Evolutionary conservation across 92 coral and sea anemone species (phyloP), one percentile per base, ranked within the genome.

Genomic region (Epizoanthus stellaris): DNA sequence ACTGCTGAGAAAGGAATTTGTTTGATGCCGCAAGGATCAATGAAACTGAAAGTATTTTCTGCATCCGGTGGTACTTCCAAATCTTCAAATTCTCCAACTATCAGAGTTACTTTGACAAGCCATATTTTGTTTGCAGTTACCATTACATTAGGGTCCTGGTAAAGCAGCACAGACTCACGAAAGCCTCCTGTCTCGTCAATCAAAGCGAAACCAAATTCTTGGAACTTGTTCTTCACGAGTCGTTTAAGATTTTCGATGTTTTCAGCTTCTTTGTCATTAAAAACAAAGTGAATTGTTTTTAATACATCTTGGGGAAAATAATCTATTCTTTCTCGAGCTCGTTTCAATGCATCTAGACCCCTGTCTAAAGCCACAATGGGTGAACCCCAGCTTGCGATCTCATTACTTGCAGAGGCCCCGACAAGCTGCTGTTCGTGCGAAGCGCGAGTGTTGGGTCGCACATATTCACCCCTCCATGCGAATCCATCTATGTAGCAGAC

Each of bases 391-490:
- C 19, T 57, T 4, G 16, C 42, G 15, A 56, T 57, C 11, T 56
- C 53, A 43, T 7, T 43, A 7, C 49, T 43, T 43, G 49, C 49
- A 2, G 49, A 43, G 49, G 5, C 49, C 49, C 49, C 49, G 49
- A 43, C 49, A 45, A 10, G 52, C 52, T 45, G 52, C 15, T 52
- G 77, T 6, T 21, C 61, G 19, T 6, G 34, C 7, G 39, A 3
- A 45, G 11, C 12, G 9, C 34, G 11, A 4, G 16, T 0, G 0
- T 15, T 23, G 1, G 30, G 5, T 1, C 11, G 1, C 10, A 13
- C 81, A 13, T 76, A 76, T 15, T 76, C 68, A 0, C 81, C 81
- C 14, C 54, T 58, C 81, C 81, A 76, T 0, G 81, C 67, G 68
- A 76, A 76, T 5, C 67, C 81, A 76, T 57, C 81, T 8, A 58